A percentile compares a stretch with the other conserved stretches of the same genome.
Conservation (phyloP, 2,888 invertebrate genomes). For the Morinoia aosen region DNA sequence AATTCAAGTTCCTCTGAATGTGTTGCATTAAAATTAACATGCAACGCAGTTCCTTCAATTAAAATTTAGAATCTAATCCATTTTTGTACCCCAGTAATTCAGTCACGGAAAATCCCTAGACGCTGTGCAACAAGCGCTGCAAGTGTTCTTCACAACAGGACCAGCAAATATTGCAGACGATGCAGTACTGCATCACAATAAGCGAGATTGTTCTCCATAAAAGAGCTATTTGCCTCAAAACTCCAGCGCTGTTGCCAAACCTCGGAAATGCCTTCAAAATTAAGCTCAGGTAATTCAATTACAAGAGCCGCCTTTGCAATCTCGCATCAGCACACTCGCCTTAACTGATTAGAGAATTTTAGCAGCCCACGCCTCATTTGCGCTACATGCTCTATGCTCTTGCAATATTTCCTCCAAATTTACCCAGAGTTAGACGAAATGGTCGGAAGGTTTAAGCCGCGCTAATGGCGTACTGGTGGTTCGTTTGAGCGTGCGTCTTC, state of each 20-base stretch:
- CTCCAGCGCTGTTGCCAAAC: background rate
- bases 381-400: background rate
- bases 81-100: too few species aligned
- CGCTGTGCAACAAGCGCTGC: background rate
- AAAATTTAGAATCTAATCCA: too few species aligned
- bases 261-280: background rate
- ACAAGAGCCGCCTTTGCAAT: background rate
- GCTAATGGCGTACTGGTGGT: background rate
- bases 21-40: too few species aligned
- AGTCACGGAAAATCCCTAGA: background rate
- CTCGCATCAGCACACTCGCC: background rate
- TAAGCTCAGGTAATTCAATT: background rate
- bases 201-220: background rate
- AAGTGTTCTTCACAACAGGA: background rate
- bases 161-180: background rate
- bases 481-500: background rate
- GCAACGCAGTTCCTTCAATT: too few species aligned
- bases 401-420: background rate
- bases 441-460: background rate
- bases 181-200: background rate
- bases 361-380: background rate
- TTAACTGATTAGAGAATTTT: background rate
- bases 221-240: background rate
- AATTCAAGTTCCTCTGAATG: too few species aligned
- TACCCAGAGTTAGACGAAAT: background rate